Percentiles rank a stretch among this genome's conserved stretches.
Conservation (phyloP, 2,113 vertebrate species). For the Hylia prasina region DNA sequence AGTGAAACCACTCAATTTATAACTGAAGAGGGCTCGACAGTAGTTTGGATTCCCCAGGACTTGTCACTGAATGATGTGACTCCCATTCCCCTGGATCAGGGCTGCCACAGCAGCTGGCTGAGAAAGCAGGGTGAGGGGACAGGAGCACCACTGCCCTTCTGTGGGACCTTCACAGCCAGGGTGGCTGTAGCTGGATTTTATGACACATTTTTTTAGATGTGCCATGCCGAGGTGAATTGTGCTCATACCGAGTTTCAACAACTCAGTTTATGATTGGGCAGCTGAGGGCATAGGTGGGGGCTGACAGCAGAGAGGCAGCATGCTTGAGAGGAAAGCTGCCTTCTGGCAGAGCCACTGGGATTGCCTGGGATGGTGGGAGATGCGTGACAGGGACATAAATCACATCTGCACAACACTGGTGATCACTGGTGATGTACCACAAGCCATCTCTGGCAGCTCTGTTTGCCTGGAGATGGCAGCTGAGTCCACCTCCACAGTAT, state of each 20-base stretch:
- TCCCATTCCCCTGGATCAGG: neutral
- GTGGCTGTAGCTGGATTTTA: neutral
- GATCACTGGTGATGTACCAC: fast-evolving
- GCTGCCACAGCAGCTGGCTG: neutral
- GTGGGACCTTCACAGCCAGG: neutral
- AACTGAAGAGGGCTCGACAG: neutral
- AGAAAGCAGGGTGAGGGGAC: neutral
- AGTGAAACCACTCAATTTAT: neutral
- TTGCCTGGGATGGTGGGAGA: neutral
- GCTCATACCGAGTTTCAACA: neutral
- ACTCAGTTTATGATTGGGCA: neutral
- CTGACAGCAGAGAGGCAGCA: neutral
- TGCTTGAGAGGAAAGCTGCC: neutral
- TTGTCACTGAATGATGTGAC: neutral
- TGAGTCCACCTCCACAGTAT: neutral
- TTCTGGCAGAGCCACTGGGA: fast-evolving
- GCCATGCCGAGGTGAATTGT: neutral
- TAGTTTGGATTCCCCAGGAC: neutral
- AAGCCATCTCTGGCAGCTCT: neutral
- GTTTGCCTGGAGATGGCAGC: neutral
- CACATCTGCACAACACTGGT: neutral
- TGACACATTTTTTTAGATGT: neutral
- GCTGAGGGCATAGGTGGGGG: neutral
- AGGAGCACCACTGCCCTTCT: neutral
- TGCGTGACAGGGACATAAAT: fast-evolving